These are phyloP conservation scores for Scaptomyza cyrtandrae DNA, from an alignment of 2,888 invertebrate species.

Conservation along the genomic window DNA sequence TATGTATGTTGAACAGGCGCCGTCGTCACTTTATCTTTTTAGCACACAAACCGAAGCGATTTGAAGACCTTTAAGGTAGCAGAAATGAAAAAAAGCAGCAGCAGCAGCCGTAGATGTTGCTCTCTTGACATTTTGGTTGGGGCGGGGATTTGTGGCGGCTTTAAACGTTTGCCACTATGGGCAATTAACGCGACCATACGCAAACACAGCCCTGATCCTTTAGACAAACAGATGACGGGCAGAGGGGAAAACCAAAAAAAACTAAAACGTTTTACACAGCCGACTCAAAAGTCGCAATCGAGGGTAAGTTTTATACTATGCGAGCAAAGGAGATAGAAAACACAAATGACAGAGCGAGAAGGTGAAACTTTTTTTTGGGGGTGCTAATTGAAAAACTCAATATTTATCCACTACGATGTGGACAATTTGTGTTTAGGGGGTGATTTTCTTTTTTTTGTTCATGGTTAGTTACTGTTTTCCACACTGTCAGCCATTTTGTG, in stretches of 20 bases:
- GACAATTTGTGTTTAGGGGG: slow-evolving; percentile 42
- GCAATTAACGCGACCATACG: slow-evolving; percentile 82
- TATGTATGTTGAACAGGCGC: slow-evolving; percentile 19
- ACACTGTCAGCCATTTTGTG: slow-evolving; percentile 62
- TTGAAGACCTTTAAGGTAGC: slow-evolving; percentile 22
- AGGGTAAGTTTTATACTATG: slow-evolving; percentile 39
- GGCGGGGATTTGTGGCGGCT: slow-evolving; percentile 79
- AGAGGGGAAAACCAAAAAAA: background rate
- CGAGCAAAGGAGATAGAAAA: background rate
- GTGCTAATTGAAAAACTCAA: slow-evolving; percentile 76
- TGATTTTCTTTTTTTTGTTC: slow-evolving; percentile 8
- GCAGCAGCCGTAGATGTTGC: slow-evolving; percentile 18
- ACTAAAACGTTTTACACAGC: slow-evolving; percentile 8
- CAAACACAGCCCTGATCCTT: slow-evolving; percentile 83
- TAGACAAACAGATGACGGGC: slow-evolving; percentile 73
- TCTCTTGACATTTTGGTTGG: slow-evolving; percentile 62
- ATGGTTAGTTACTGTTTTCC: slow-evolving; percentile 20
- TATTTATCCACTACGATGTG: slow-evolving; percentile 61
- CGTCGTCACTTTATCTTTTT: slow-evolving; percentile 64
- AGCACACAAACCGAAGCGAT: slow-evolving; percentile 52
- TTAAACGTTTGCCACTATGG: slow-evolving; percentile 83
- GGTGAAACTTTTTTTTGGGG: slow-evolving; percentile 57
- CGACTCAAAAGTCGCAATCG: slow-evolving; percentile 25
- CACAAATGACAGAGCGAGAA: slow-evolving; percentile 4
- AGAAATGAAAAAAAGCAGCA: slow-evolving; percentile 9